Conservation (phyloP, 2,888 invertebrate genomes). For the Pristionchus entomophagus region DNA sequence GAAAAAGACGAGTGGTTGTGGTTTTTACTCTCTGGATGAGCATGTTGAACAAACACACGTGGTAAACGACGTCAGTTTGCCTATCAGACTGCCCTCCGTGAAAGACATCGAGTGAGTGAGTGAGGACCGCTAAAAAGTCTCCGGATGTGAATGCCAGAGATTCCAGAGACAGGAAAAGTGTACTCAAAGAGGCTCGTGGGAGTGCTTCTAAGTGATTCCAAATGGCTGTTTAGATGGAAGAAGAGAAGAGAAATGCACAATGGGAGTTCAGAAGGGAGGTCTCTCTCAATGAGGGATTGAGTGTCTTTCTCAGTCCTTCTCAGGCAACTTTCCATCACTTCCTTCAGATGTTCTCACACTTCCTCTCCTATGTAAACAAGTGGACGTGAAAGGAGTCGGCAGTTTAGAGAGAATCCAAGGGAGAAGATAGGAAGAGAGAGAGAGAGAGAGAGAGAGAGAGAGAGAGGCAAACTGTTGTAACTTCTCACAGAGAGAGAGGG, state of each 20-base stretch:
- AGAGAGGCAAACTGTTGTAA: slow-evolving; percentile 5
- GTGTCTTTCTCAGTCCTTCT: background rate
- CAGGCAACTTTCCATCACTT: background rate
- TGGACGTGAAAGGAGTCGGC: background rate
- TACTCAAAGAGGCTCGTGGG: background rate
- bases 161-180: slow-evolving; percentile 5
- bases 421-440: background rate
- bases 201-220: slow-evolving; percentile 31
- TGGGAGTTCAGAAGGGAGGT: slow-evolving; percentile 31
- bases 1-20: background rate
- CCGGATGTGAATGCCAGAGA: background rate
- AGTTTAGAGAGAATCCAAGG: background rate
- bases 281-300: background rate
- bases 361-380: background rate
- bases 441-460: background rate
- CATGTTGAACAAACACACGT: background rate
- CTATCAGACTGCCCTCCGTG: background rate
- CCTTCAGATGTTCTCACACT: background rate
- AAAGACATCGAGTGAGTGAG: background rate
- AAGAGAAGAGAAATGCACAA: slow-evolving; percentile 24
- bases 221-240: background rate
- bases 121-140: background rate
- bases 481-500: background rate
- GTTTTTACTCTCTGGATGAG: slow-evolving; percentile 21
- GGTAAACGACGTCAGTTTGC: background rate